Evolutionary conservation across 1,140 invertebrate genomes (phyloP).

Genomic region (Gonioctena quinquepunctata): DNA sequence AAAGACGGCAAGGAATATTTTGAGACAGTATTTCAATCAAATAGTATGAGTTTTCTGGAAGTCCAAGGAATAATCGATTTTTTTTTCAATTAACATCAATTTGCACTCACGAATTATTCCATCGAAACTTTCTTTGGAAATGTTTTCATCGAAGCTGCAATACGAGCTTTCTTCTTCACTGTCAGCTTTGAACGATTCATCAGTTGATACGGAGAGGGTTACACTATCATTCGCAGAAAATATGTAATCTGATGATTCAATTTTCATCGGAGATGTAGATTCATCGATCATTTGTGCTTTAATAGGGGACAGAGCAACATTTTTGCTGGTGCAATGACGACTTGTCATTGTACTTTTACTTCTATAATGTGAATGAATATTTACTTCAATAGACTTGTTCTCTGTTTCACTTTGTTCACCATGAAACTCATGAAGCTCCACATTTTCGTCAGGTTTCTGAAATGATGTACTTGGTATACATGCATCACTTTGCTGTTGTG

Average conservation of each 20-base stretch:
- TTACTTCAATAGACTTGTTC: neutral
- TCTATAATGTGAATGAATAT: neutral
- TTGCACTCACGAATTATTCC: neutral
- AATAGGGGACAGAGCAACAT: too few species aligned
- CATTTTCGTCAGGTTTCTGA: neutral
- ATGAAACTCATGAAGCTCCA: neutral
- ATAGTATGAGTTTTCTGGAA: too few species aligned
- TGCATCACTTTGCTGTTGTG: neutral
- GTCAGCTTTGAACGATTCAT: too few species aligned
- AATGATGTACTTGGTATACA: neutral
- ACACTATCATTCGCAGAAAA: too few species aligned
- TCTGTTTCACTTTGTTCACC: neutral
- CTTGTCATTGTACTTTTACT: neutral
- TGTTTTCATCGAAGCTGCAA: neutral
- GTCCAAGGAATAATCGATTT: too few species aligned
- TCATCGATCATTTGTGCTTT: too few species aligned
- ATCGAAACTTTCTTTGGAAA: neutral
- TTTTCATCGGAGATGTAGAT: too few species aligned
- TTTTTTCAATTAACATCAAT: neutral
- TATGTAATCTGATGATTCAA: too few species aligned
- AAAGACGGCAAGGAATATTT: too few species aligned
- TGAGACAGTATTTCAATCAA: too few species aligned
- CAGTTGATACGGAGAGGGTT: too few species aligned
- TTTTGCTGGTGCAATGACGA: too few species aligned
- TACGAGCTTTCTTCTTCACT: neutral